Evolutionary conservation across 2,888 invertebrate species (phyloP).

Genomic region (Cephonodes hylas): DNA sequence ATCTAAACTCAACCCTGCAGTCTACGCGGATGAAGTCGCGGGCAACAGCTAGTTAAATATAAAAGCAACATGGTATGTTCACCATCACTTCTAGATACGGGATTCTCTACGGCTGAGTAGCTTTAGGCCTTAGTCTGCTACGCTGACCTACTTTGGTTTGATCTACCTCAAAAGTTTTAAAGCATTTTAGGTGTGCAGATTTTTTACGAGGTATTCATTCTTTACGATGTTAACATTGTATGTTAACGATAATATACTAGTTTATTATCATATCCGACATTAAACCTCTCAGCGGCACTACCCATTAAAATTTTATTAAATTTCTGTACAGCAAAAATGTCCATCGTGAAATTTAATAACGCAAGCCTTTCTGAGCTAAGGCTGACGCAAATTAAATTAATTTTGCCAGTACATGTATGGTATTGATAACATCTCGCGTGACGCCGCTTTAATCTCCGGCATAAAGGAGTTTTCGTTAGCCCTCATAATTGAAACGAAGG

Average conservation of each 20-base stretch:
- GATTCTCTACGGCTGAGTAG: too few species aligned
- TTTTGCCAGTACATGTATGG: conserved; percentile 32
- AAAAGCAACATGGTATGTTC: too few species aligned
- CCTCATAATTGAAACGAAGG: conserved; percentile 28
- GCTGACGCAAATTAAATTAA: conserved; percentile 37
- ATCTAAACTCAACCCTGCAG: too few species aligned
- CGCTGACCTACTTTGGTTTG: too few species aligned
- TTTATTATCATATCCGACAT: neutral
- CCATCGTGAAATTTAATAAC: conserved; percentile 34
- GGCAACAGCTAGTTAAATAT: too few species aligned
- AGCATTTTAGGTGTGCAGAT: too few species aligned
- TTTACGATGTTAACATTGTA: too few species aligned
- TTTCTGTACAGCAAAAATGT: neutral
- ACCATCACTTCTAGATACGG: too few species aligned
- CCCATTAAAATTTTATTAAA: neutral
- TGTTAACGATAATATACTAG: neutral
- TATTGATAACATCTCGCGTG: conserved; percentile 38
- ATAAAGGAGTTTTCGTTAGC: conserved; percentile 25
- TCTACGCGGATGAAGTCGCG: too few species aligned
- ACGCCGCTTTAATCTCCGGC: conserved; percentile 31
- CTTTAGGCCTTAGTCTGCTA: too few species aligned
- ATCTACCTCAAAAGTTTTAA: too few species aligned
- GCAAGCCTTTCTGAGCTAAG: conserved; percentile 10
- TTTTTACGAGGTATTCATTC: too few species aligned
- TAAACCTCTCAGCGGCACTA: neutral